A percentile compares a stretch with the other conserved stretches of the same genome.
Evolutionary conservation across 2,888 invertebrate genomes (phyloP).

Genomic region (Esperia sulphurella): DNA sequence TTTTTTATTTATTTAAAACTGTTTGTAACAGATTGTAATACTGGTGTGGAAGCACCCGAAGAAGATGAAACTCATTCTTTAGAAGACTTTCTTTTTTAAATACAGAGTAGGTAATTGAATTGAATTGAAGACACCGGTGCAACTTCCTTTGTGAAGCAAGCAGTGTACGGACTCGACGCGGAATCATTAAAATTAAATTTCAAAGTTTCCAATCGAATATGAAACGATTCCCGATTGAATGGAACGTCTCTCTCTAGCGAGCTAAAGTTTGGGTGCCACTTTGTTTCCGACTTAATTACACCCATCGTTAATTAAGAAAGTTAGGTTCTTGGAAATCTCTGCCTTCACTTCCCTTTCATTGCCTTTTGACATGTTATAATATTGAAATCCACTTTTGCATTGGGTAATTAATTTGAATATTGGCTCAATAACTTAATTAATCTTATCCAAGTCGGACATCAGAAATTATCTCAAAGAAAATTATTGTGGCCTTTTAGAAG

Average conservation of each 20-base stretch:
- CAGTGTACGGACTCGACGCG: background rate
- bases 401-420: background rate
- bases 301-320: conserved; percentile 39
- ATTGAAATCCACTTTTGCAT: background rate
- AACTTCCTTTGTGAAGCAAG: background rate
- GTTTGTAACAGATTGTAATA: too few relatives aligned
- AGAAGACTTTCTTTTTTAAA: too few relatives aligned
- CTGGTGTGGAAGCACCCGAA: too few relatives aligned
- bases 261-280: conserved; percentile 17
- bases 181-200: conserved; percentile 17
- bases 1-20: too few relatives aligned
- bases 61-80: too few relatives aligned
- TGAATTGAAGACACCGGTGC: background rate
- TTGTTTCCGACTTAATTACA: conserved; percentile 32
- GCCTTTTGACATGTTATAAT: conserved; percentile 6
- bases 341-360: background rate
- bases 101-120: too few relatives aligned
- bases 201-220: conserved; percentile 16
- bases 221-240: conserved; percentile 16
- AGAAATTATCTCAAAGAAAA: background rate
- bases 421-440: background rate
- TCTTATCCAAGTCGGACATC: background rate
- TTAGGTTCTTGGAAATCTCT: conserved; percentile 13
- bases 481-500: background rate
- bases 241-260: conserved; percentile 4